phyloP scores from a whole-genome alignment of 2,113 vertebrate genomes.

The Crotalus helleri region DNA sequence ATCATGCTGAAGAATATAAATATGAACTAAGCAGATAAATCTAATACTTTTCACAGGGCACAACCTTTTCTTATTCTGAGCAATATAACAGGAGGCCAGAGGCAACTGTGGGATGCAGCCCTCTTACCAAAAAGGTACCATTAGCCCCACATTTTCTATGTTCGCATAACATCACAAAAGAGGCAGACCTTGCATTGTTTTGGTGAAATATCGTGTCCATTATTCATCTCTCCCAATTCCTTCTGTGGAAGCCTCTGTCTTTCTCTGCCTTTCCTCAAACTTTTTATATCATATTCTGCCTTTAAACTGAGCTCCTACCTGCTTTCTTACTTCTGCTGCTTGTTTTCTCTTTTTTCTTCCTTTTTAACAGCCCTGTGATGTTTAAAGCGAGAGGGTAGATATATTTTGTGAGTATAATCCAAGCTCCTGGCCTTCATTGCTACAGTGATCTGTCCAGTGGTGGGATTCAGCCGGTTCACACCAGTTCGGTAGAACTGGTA shows the following conservation, averaged over 20 bases:
- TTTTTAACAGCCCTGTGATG: background rate
- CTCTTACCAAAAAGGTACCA: background rate
- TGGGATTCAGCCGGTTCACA: too few species aligned
- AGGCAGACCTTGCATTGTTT: background rate
- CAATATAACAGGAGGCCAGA: background rate
- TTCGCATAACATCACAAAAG: background rate
- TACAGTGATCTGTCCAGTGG: too few species aligned
- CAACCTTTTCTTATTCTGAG: background rate
- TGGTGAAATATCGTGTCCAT: background rate
- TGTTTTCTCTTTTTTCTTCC: background rate
- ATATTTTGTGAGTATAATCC: background rate
- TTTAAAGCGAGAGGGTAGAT: background rate
- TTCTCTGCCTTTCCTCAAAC: background rate
- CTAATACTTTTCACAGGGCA: background rate
- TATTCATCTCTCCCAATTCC: background rate
- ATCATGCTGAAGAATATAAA: background rate
- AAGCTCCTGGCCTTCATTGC: background rate
- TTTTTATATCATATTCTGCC: background rate
- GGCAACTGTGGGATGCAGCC: background rate
- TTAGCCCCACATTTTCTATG: background rate
- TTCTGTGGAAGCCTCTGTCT: background rate
- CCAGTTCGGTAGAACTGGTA: too few species aligned
- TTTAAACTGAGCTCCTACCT: background rate
- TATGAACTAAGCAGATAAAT: background rate
- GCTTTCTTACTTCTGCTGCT: background rate